Conservation (phyloP, 92 coral and sea anemone species). For the Phenganax marumi region DNA sequence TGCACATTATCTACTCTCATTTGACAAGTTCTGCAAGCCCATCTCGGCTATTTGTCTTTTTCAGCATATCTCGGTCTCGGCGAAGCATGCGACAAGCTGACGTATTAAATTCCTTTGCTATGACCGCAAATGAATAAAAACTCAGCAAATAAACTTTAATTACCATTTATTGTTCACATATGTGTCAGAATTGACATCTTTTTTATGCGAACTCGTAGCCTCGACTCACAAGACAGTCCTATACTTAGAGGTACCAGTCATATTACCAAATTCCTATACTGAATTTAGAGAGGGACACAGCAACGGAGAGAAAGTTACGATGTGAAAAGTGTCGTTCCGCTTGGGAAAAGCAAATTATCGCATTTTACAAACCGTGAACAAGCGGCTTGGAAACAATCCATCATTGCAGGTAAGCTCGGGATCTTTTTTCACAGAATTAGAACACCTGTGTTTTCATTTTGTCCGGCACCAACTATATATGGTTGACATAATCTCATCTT, state of each 20-base stretch:
- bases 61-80: background rate
- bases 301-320: background rate
- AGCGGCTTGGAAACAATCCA: background rate
- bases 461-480: background rate
- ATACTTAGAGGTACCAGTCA: too few relatives aligned
- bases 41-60: background rate
- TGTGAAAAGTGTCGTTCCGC: background rate
- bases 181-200: constrained; percentile 23
- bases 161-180: constrained; percentile 9
- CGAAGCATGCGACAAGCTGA: background rate
- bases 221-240: too few relatives aligned
- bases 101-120: background rate
- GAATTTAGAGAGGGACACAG: background rate
- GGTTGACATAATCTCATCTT: background rate
- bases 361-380: background rate
- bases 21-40: background rate
- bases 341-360: background rate
- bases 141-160: constrained; percentile 27
- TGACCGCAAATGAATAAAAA: background rate
- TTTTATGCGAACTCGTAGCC: background rate
- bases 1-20: background rate
- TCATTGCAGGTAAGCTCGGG: background rate
- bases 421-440: background rate
- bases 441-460: constrained; percentile 16
- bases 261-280: too few relatives aligned